Evolutionary conservation across 2,113 vertebrate species (phyloP), one percentile per base, ranked within the genome.

Genomic region (Tinamus guttatus): DNA sequence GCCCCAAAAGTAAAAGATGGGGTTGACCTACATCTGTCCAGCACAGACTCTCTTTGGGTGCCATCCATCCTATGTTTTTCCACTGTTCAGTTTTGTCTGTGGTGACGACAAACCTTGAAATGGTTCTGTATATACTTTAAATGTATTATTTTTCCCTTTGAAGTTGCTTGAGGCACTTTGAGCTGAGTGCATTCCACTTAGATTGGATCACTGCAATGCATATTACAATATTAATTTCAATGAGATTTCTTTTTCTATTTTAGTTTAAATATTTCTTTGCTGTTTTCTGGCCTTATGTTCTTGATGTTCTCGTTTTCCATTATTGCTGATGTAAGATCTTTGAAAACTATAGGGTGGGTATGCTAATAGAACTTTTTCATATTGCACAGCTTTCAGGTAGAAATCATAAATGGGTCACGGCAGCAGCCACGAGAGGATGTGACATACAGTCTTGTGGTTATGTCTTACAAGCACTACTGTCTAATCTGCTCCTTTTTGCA

Each of bases 391-490:
- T 93, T 92, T 93, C 34, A 51, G 73, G 80, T 84, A 62, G 68
- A 78, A 95, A 47, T 73, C 87, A 51, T 82, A 97, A 97, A 47
- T 90, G 77, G 82, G 85, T 95, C 90, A 86, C 21, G 76, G 93
- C 65, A 91, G 87, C 87, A 86, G 65, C 38, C 43, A 69, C 47
- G 54, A 51, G 22, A 94, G 82, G 83, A 94, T 88, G 90, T 94
- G 85, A 90, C 85, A 67, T 70, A 2, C 27, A 91, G 79, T 18
- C 68, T 51, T 88, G 91, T 83, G 91, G 95, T 81, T 90, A 11
- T 49, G 79, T 81, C 87, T 83, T 87, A 75, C 51, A 83, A 58
- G 75, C 1, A 2, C 60, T 92, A 68, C 91, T 90, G 71, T 75
- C 54, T 91, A 64, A 87, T 91, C 54, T 84, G 62, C 91, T 92